These are phyloP conservation scores for Platygyra sinensis DNA, from an alignment of 64 coral and sea anemone genomes.

Conservation along the genomic window DNA sequence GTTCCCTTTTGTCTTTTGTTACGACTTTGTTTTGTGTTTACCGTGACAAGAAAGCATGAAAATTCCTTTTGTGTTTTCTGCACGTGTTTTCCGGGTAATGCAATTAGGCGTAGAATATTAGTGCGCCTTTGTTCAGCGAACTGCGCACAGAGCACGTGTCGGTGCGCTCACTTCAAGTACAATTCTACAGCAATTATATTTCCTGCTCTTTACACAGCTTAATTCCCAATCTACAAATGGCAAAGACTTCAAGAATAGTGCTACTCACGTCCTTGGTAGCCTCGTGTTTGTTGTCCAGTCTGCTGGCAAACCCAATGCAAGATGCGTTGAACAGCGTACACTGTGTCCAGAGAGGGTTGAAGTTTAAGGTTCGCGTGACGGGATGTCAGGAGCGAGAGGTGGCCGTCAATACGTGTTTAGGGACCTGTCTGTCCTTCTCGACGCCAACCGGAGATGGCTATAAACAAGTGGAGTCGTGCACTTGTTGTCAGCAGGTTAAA, in stretches of 20 bases:
- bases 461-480: conserved; percentile 13
- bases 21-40: too few species aligned
- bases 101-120: neutral
- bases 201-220: neutral
- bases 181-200: neutral
- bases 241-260: neutral
- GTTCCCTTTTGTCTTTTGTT: too few species aligned
- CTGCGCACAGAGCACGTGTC: neutral
- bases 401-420: conserved; percentile 23
- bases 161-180: neutral
- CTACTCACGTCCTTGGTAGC: neutral
- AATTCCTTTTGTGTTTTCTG: too few species aligned
- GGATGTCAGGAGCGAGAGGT: conserved; percentile 30
- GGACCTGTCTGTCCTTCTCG: conserved; percentile 34
- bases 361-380: neutral
- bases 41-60: too few species aligned
- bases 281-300: neutral
- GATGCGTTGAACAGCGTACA: conserved; percentile 4
- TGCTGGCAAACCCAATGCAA: neutral
- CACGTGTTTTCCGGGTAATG: too few species aligned
- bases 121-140: neutral
- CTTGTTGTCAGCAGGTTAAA: conserved; percentile 15
- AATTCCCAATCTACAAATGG: conserved; percentile 13
- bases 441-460: conserved; percentile 16
- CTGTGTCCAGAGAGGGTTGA: conserved; percentile 2